These are phyloP conservation scores for Lycodopsis pacificus DNA, from an alignment of 2,797 vertebrate genomes.

Conservation along the genomic window DNA sequence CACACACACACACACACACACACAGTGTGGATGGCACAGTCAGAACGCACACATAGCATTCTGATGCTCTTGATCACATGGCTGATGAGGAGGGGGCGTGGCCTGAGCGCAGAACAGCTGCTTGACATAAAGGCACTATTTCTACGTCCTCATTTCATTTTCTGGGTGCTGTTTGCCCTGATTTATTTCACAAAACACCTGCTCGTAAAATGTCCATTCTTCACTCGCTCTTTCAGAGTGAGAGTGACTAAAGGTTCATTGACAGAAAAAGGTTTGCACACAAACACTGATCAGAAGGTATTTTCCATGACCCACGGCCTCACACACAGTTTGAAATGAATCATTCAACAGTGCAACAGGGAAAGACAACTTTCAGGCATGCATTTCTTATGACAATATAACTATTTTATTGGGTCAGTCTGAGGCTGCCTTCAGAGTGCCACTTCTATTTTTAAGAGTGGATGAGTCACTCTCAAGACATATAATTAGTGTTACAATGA, in stretches of 20 bases:
- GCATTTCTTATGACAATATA: constrained; percentile 62
- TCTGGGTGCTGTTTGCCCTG: neutral
- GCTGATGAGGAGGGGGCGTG: constrained; percentile 58
- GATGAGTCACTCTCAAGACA: constrained; percentile 42
- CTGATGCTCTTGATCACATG: constrained; percentile 23
- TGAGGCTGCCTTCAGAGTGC: constrained; percentile 12
- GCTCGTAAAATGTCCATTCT: neutral
- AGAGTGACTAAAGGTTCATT: neutral
- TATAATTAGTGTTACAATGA: constrained; percentile 4
- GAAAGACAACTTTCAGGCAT: constrained; percentile 46
- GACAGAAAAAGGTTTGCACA: neutral
- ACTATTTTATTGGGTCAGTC: constrained; percentile 57
- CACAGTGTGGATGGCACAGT: constrained; percentile 6
- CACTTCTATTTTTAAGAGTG: constrained; percentile 21
- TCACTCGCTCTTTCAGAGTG: neutral
- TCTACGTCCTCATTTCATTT: too few relatives aligned
- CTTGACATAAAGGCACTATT: too few relatives aligned
- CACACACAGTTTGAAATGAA: constrained; percentile 42
- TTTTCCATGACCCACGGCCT: constrained; percentile 25
- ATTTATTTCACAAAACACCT: neutral
- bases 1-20: constrained; percentile 5
- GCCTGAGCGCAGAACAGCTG: constrained; percentile 36
- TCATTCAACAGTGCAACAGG: constrained; percentile 59
- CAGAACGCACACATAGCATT: constrained; percentile 6
- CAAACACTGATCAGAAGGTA: neutral